Base-by-base conservation (phyloP, 2,113 vertebrate genomes). In the Falco punctatus region DNA sequence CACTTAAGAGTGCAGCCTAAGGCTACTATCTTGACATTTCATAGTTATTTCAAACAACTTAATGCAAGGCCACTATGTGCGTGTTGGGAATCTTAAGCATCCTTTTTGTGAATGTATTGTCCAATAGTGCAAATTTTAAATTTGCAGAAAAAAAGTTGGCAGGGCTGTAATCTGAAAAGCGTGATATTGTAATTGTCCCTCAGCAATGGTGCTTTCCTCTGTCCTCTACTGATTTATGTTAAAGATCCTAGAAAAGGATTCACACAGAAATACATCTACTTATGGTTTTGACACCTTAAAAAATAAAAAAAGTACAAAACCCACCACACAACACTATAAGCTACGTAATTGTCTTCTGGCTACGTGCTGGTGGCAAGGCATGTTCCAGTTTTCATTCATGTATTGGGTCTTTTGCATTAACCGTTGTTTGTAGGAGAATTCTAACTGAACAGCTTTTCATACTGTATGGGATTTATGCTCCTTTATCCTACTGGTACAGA, bases 401-500 rank as follows among this genome's bases (percentile, higher is more conserved):
- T 95, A 77, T 58, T 75, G 84, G 77, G 92, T 96, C 92, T 97
- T 91, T 95, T 94, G 88, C 92, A 86, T 96, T 93, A 97, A 95
- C 77, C 66, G 7, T 81, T 91, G 77, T 95, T 96, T 86, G 77
- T 95, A 95, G 81, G 86, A 93, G 92, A 95, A 96, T 97, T 97
- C 82, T 97, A 86, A 92, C 59, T 85, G 93, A 74, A 94, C 93
- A 98, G 94, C 95, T 97, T 97, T 97, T 95, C 96, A 80, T 97
- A 75, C 62, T 88, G 81, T 91, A 70, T 97, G 93, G 94, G 88
- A 93, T 97, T 97, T 95, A 75, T 92, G 96, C 97, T 96, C 94
- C 96, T 97, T 94, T 95, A 69, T 91, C 87, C 90, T 86, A 22
- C 73, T 90, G 97, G 94, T 97, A 92, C 95, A 96, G 92, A 49